Evolutionary conservation across 2,888 invertebrate species (phyloP).

Genomic region (Xanthorhoe designata): DNA sequence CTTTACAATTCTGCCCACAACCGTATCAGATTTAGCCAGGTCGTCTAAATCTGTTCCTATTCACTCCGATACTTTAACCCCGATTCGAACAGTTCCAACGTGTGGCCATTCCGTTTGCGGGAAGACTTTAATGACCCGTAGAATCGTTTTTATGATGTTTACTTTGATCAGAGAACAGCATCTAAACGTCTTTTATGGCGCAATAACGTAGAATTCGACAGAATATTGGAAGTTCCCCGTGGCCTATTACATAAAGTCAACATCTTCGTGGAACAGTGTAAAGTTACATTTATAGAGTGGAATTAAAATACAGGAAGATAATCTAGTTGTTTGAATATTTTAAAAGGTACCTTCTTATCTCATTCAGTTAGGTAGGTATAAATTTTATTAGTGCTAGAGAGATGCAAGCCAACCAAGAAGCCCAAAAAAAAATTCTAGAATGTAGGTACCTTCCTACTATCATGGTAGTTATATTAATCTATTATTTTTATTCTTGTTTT

Average conservation of each 20-base stretch:
- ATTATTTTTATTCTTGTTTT: no score
- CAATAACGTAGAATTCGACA: slow-evolving; percentile 69
- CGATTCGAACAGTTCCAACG: slow-evolving; percentile 58
- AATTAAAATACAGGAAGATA: no score
- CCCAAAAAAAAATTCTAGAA: no score
- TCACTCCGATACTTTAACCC: slow-evolving; percentile 41
- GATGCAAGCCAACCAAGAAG: no score
- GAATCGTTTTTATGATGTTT: slow-evolving; percentile 81
- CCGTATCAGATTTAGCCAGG: slow-evolving; percentile 33
- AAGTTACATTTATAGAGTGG: slow-evolving; percentile 15
- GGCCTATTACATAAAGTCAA: slow-evolving; percentile 40
- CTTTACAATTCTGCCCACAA: slow-evolving; percentile 19
- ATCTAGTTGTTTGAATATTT: no score
- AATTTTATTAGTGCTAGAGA: no score
- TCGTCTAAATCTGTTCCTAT: slow-evolving; percentile 35
- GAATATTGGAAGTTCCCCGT: slow-evolving; percentile 59
- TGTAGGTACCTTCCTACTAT: no score
- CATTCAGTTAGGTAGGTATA: no score
- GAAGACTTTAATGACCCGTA: slow-evolving; percentile 73
- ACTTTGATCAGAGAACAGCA: slow-evolving; percentile 74
- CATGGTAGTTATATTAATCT: no score
- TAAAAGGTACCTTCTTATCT: no score
- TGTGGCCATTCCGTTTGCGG: slow-evolving; percentile 68
- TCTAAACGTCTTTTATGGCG: slow-evolving; percentile 72
- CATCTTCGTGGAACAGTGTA: slow-evolving; percentile 31